Evolutionary conservation across 1,140 invertebrate genomes (phyloP).

Genomic region (Papilio polytes): DNA sequence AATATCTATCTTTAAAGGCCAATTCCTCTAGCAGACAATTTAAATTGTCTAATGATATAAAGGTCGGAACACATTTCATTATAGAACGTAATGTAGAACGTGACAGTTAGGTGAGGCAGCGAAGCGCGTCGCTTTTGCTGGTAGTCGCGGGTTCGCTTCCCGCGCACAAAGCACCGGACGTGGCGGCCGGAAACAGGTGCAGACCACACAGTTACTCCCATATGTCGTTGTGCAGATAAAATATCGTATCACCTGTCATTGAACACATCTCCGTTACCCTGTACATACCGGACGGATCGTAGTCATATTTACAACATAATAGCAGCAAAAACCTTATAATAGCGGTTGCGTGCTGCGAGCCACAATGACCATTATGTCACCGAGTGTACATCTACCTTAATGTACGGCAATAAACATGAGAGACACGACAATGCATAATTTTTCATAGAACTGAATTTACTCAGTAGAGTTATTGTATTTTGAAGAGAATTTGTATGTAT

Average conservation of each 20-base stretch:
- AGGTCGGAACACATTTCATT: constrained; percentile 38
- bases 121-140: constrained; percentile 42
- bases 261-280: not conserved
- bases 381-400: not conserved
- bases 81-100: not conserved
- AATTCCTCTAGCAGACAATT: not conserved
- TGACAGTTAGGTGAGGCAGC: constrained; percentile 41
- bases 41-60: not conserved
- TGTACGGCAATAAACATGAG: not conserved
- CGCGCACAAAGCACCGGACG: constrained; percentile 61
- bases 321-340: constrained; percentile 21
- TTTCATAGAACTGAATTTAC: not conserved
- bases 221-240: not conserved
- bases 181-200: constrained; percentile 57
- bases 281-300: not conserved
- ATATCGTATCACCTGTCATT: not conserved
- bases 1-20: not conserved
- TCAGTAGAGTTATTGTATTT: not conserved
- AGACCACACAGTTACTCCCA: not conserved
- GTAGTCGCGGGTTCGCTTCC: constrained; percentile 50
- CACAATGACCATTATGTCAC: constrained; percentile 29
- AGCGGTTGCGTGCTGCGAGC: not conserved
- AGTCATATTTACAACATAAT: constrained; percentile 11
- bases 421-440: constrained; percentile 25
- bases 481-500: not conserved